Base-by-base conservation (phyloP, 1,140 invertebrate genomes). In the Probaryconus sp. region DNA sequence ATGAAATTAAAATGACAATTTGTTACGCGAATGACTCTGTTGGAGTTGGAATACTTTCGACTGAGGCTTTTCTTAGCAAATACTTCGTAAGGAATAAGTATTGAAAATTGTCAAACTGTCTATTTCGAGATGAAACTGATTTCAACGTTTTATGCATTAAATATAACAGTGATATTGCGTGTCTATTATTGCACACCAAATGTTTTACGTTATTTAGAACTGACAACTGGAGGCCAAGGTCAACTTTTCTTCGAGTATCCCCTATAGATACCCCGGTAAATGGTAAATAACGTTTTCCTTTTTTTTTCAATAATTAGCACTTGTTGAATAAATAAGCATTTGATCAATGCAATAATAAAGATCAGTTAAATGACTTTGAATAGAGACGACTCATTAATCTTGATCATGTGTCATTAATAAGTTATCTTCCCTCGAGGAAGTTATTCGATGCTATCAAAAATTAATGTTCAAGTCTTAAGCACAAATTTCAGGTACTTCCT, bases 151-250 rank as follows among this genome's bases (percentile, higher is more conserved):
- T 5, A 33, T 50, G 37, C 42, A 40, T 56, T 50, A 63, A 56
- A 50, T 70, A 58, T 47, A 64, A 50, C 42, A 11, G 28, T 16
- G 28, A 30, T 35, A 37, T 71, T 58, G 68, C 58, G 53, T 64
- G 68, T 63, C 43, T 30, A 56, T 37, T 50, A 61, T 40, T 71
- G 58, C 55, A 48, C 56, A 56, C 33, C 16, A 43, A 55, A 50
- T 65, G 47, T 33, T 55, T 63, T 61, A 13, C 47, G 48, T 64
- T 71, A 60, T 56, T 55, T 63, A 55, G 42, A 38, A 48, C 48
- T 16, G 56, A 56, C 42, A 50, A 40, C 37, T 42, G 33, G 60
- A 70, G 56, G 67, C 37, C 67, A 70, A 70, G 67, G 67, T 17
- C 40, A 20, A 18, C 30, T 21, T 40, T 64, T 37, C 35, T 33